These are phyloP conservation scores for Lophius americanus DNA, from an alignment of 2,797 vertebrate species.

Conservation along the genomic window DNA sequence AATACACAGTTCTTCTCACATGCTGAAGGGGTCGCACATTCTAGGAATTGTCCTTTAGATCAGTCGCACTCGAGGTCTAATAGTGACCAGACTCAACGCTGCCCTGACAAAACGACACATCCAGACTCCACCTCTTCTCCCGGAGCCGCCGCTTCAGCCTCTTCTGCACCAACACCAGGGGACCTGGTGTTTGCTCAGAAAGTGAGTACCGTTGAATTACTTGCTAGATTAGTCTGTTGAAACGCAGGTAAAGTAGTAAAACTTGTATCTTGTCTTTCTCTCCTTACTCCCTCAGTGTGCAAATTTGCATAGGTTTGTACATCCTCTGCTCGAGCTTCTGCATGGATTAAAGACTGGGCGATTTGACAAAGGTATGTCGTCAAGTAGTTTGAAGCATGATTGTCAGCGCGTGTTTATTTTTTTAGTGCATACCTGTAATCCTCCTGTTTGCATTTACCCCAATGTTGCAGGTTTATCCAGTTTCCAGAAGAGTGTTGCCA, in stretches of 20 bases:
- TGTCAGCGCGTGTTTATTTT: neutral
- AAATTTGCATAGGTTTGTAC: constrained; percentile 86
- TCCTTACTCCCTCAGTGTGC: constrained; percentile 78
- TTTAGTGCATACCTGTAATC: neutral
- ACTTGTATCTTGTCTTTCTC: neutral
- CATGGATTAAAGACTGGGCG: constrained; percentile 87
- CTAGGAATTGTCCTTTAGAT: constrained; percentile 37
- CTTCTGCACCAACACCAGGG: constrained; percentile 75
- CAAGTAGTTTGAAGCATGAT: constrained; percentile 3
- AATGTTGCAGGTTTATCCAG: constrained; percentile 83
- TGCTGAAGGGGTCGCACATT: constrained; percentile 16
- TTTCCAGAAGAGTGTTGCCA: constrained; percentile 92
- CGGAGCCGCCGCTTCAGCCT: constrained; percentile 15
- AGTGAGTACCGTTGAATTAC: constrained; percentile 65
- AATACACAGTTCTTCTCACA: constrained; percentile 31
- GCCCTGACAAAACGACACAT: constrained; percentile 5
- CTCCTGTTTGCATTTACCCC: constrained; percentile 1
- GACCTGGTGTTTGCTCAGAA: constrained; percentile 89
- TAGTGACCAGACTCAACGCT: constrained; percentile 12
- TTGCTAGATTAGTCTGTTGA: neutral
- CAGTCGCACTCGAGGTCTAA: constrained; percentile 12
- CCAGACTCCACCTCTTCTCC: constrained; percentile 16
- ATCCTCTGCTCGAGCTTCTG: constrained; percentile 84
- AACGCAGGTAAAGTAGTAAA: neutral
- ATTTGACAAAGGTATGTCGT: constrained; percentile 85